Evolutionary conservation across 2,888 invertebrate genomes (phyloP).

Genomic region (Lagria hirta): DNA sequence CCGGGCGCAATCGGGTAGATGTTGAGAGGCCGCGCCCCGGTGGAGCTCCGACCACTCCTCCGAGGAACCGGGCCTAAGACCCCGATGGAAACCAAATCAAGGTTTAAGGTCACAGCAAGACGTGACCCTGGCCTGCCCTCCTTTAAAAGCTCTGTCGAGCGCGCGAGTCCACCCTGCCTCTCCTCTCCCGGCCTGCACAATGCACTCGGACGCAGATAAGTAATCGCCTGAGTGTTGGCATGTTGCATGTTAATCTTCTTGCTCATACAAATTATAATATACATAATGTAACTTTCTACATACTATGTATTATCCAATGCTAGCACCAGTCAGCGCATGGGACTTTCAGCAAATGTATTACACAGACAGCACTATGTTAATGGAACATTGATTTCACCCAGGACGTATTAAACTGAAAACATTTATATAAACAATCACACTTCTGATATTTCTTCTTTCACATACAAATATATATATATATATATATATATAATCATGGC

Average conservation of each 20-base stretch:
- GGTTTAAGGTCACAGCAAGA: conserved; percentile 70
- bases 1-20: conserved; percentile 35
- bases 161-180: conserved; percentile 48
- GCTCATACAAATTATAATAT: no score
- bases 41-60: conserved; percentile 38
- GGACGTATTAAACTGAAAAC: no score
- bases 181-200: conserved; percentile 41
- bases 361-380: no score
- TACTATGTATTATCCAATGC: no score
- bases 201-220: conserved; percentile 49
- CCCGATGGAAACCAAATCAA: conserved; percentile 84
- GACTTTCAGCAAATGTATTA: no score
- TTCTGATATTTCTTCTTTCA: no score
- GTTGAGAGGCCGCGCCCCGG: conserved; percentile 38
- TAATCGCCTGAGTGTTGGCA: conserved; percentile 48
- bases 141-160: conserved; percentile 50
- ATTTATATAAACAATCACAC: no score
- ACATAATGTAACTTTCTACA: no score
- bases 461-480: no score
- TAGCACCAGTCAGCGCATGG: no score
- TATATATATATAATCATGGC: no score
- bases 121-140: conserved; percentile 69
- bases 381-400: no score
- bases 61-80: conserved; percentile 59
- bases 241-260: conserved; percentile 46